Conservation (phyloP, 2,797 vertebrate species). For the Erethizon dorsatum region DNA sequence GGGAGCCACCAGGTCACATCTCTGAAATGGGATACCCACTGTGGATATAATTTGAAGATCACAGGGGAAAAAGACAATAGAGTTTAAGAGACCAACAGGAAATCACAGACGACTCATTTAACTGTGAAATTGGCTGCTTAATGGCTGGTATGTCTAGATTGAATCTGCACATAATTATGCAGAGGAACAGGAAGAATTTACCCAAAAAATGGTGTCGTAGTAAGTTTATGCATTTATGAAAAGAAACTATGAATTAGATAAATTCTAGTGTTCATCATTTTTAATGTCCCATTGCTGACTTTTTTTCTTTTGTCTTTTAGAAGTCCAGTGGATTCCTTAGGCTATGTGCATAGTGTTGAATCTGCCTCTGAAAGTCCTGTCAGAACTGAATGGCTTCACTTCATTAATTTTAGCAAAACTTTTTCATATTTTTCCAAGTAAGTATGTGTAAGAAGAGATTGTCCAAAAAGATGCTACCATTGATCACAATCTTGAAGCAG, state of each 20-base stretch:
- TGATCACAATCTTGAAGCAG: constrained; percentile 14
- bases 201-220: neutral
- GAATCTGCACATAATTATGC: constrained; percentile 15
- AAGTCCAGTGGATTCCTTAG: neutral
- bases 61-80: constrained; percentile 55
- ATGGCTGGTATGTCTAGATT: constrained; percentile 64
- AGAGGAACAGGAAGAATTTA: neutral
- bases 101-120: constrained; percentile 68
- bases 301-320: neutral
- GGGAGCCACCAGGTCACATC: neutral
- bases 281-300: constrained; percentile 1
- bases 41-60: constrained; percentile 20
- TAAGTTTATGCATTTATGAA: constrained; percentile 30
- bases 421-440: constrained; percentile 6
- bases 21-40: constrained; percentile 61
- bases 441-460: neutral
- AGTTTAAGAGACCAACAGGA: constrained; percentile 65
- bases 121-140: constrained; percentile 70
- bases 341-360: neutral
- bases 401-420: constrained; percentile 63
- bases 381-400: constrained; percentile 25
- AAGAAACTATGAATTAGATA: constrained; percentile 60
- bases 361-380: constrained; percentile 12
- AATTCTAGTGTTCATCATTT: neutral
- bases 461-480: neutral